Conservation (phyloP, 1,140 invertebrate species). For the Callitettix versicolor region DNA sequence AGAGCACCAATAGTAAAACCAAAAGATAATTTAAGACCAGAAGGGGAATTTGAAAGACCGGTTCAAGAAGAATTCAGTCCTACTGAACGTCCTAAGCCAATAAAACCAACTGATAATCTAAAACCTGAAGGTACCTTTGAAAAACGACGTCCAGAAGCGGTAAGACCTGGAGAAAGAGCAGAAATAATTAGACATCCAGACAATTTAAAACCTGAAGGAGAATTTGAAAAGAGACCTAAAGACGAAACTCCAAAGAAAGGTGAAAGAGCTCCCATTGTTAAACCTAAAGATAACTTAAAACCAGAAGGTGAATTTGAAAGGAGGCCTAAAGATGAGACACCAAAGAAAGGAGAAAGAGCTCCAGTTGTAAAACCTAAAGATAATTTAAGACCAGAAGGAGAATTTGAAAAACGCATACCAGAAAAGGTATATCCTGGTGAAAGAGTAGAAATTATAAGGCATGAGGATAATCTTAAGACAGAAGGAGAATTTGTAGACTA, state of each 20-base stretch:
- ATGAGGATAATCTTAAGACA: slow-evolving; percentile 40
- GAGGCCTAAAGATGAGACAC: slow-evolving; percentile 14
- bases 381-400: slow-evolving; percentile 48
- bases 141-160: slow-evolving; percentile 32
- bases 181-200: slow-evolving; percentile 30
- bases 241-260: slow-evolving; percentile 31
- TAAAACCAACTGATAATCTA: slow-evolving; percentile 32
- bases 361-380: slow-evolving; percentile 33
- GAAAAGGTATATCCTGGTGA: slow-evolving; percentile 23
- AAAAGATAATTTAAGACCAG: slow-evolving; percentile 40
- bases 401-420: slow-evolving; percentile 40
- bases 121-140: slow-evolving; percentile 34
- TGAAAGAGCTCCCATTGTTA: slow-evolving; percentile 35
- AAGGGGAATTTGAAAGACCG: slow-evolving; percentile 42
- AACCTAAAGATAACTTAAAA: slow-evolving; percentile 39
- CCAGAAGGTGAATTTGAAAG: slow-evolving; percentile 43
- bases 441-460: slow-evolving; percentile 22
- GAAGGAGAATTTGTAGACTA: slow-evolving; percentile 46
- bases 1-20: slow-evolving; percentile 35
- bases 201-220: slow-evolving; percentile 42
- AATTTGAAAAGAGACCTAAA: slow-evolving; percentile 35
- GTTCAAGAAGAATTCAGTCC: slow-evolving; percentile 22
- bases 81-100: slow-evolving; percentile 34
- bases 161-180: slow-evolving; percentile 21
- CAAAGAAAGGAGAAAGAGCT: slow-evolving; percentile 32